Conservation (phyloP, 2,113 vertebrate genomes). For the Tautogolabrus adspersus region DNA sequence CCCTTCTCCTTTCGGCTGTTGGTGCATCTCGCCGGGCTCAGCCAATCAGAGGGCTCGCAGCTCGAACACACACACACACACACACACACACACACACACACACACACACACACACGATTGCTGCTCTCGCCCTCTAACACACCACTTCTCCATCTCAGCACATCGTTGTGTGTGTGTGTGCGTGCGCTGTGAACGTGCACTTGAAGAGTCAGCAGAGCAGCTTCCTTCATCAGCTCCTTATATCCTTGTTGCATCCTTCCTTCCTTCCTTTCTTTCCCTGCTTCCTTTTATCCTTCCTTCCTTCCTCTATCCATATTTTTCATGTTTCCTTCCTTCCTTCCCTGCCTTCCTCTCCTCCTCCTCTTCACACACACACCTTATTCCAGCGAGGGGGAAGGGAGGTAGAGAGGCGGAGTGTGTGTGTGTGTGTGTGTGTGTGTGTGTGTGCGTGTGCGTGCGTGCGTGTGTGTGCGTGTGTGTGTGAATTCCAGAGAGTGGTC, state of each 20-base stretch:
- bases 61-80: constrained; percentile 35
- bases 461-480: no score
- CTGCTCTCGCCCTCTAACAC: constrained; percentile 46
- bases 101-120: constrained; percentile 35
- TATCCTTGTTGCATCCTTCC: constrained; percentile 38
- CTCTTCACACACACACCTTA: constrained; percentile 45
- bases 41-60: constrained; percentile 71
- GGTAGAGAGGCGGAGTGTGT: constrained; percentile 3
- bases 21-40: constrained; percentile 68
- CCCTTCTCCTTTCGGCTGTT: constrained; percentile 64
- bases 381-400: constrained; percentile 46
- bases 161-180: constrained; percentile 46
- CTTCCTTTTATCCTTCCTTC: neutral
- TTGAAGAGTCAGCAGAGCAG: constrained; percentile 59
- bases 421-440: constrained; percentile 25
- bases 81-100: constrained; percentile 42
- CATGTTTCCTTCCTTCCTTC: neutral
- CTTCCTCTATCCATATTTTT: constrained; percentile 10
- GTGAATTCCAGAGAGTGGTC: constrained; percentile 50
- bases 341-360: constrained; percentile 7
- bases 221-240: constrained; percentile 54
- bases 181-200: constrained; percentile 32
- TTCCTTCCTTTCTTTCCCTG: constrained; percentile 11
- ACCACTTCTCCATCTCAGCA: constrained; percentile 57
- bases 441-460: no score